Evolutionary conservation across 2,113 vertebrate species (phyloP).

Genomic region (Zosterops pallidus): DNA sequence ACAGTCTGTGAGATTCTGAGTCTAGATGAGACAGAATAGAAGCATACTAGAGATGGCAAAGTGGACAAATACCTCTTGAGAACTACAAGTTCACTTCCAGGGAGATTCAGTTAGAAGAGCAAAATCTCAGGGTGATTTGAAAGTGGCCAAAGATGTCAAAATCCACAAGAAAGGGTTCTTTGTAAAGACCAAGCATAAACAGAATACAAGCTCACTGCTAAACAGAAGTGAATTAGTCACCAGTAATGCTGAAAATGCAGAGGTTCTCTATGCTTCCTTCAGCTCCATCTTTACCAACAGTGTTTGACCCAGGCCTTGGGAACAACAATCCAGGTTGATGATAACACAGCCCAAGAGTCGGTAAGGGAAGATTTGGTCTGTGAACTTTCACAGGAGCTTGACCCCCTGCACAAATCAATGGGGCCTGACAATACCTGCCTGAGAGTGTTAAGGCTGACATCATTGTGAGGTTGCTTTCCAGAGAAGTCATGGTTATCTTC

Average conservation of each 20-base stretch:
- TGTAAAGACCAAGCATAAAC: neutral
- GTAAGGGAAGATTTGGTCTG: neutral
- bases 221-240: neutral
- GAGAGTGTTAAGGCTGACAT: neutral
- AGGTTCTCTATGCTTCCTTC: rapidly evolving
- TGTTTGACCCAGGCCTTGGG: neutral
- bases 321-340: neutral
- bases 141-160: neutral
- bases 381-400: neutral
- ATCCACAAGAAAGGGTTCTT: neutral
- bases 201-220: neutral
- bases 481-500: neutral
- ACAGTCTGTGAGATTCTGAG: neutral
- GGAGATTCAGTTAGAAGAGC: neutral
- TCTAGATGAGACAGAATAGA: neutral
- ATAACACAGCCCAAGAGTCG: neutral
- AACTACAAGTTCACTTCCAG: neutral
- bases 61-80: neutral
- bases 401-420: neutral
- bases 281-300: neutral
- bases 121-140: neutral
- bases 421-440: no score
- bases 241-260: neutral
- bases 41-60: neutral
- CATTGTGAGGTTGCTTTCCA: neutral